Evolutionary conservation across 2,888 invertebrate genomes (phyloP).

Genomic region (Busseola fusca): DNA sequence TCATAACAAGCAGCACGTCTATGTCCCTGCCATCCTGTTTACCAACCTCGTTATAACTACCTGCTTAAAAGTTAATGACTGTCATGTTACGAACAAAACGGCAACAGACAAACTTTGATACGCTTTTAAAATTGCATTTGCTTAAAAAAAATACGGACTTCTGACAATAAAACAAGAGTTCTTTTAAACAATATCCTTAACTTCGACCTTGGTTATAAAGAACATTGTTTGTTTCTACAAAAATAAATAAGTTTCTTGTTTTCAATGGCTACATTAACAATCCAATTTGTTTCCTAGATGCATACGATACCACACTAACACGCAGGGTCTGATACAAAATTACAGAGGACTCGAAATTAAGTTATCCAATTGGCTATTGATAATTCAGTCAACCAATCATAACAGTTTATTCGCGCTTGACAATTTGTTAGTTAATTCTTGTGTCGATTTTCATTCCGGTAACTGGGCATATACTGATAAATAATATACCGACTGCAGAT

Average conservation of each 20-base stretch:
- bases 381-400: background rate
- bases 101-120: slow-evolving; percentile 39
- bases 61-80: background rate
- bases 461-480: background rate
- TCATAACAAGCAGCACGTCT: background rate
- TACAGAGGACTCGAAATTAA: background rate
- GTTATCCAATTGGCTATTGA: background rate
- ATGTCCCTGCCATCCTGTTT: background rate
- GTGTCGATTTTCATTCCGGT: background rate
- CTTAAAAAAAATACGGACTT: slow-evolving; percentile 33
- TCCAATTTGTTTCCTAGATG: background rate
- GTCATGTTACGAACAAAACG: slow-evolving; percentile 8
- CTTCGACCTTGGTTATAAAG: slow-evolving; percentile 30
- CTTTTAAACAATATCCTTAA: slow-evolving; percentile 42
- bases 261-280: background rate
- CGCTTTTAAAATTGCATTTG: slow-evolving; percentile 51
- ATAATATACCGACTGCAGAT: background rate
- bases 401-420: background rate
- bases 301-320: background rate
- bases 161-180: slow-evolving; percentile 43
- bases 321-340: no score
- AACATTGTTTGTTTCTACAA: slow-evolving; percentile 18
- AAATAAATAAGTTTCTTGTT: background rate
- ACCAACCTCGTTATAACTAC: background rate
- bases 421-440: background rate